Evolutionary conservation across 1,140 invertebrate genomes (phyloP).

Genomic region (Nephila pilipes): DNA sequence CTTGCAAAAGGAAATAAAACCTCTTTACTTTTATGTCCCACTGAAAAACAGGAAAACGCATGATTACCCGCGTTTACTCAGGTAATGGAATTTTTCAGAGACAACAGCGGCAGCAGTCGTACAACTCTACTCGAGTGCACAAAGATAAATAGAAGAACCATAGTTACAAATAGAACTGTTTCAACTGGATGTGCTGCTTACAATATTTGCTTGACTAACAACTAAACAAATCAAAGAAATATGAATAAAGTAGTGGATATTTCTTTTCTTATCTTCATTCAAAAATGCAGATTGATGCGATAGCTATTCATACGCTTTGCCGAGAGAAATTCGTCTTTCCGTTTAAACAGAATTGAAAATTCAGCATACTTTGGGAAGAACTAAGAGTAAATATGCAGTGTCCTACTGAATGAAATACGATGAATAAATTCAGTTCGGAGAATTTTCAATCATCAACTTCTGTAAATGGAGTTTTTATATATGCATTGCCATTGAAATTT

Average conservation of each 20-base stretch:
- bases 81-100: slow-evolving; percentile 58
- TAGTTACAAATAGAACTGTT: slow-evolving; percentile 13
- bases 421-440: neutral
- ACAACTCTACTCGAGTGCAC: slow-evolving; percentile 15
- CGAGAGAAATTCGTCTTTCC: neutral
- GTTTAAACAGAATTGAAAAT: neutral
- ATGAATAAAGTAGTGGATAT: neutral
- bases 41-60: slow-evolving; percentile 34
- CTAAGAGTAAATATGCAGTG: neutral
- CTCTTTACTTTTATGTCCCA: slow-evolving; percentile 60
- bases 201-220: slow-evolving; percentile 9
- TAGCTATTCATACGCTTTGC: neutral
- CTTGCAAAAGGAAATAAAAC: slow-evolving; percentile 41
- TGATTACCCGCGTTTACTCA: slow-evolving; percentile 49
- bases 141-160: slow-evolving; percentile 3
- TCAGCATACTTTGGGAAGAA: neutral
- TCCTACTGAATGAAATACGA: neutral
- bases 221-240: neutral
- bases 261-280: neutral
- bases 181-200: neutral
- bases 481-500: too few relatives aligned
- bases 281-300: neutral
- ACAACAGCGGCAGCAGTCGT: neutral
- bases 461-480: too few relatives aligned
- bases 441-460: too few relatives aligned